These are phyloP conservation scores for Chaetodon trifascialis DNA, from an alignment of 2,113 vertebrate genomes.

Conservation along the genomic window DNA sequence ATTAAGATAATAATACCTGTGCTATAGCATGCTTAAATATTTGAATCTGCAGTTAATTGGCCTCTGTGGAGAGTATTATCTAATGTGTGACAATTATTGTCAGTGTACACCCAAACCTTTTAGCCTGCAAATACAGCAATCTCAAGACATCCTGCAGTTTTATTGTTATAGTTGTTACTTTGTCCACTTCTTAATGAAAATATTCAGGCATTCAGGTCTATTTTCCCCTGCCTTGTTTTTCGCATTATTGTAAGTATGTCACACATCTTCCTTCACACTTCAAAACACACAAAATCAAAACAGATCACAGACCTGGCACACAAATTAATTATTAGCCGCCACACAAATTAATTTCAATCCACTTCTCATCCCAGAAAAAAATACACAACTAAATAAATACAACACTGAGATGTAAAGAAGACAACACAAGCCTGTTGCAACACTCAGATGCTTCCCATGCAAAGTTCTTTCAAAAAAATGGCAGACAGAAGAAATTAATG, in stretches of 20 bases:
- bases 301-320: neutral
- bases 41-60: neutral
- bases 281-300: neutral
- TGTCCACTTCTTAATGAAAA: neutral
- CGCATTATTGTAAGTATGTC: neutral
- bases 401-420: too few species aligned
- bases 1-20: neutral
- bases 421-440: too few species aligned
- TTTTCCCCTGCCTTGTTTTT: too few species aligned
- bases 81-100: neutral
- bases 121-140: neutral
- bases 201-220: neutral
- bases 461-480: too few species aligned
- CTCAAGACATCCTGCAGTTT: neutral
- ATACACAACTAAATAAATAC: too few species aligned
- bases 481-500: too few species aligned
- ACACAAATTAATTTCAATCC: too few species aligned
- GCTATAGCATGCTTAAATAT: neutral
- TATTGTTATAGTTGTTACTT: neutral
- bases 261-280: neutral
- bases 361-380: too few species aligned
- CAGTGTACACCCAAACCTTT: neutral
- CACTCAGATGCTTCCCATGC: too few species aligned
- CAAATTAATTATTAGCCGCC: too few species aligned
- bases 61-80: neutral